Conservation (phyloP, 2,888 invertebrate genomes). For the Zeuzera pyrina region DNA sequence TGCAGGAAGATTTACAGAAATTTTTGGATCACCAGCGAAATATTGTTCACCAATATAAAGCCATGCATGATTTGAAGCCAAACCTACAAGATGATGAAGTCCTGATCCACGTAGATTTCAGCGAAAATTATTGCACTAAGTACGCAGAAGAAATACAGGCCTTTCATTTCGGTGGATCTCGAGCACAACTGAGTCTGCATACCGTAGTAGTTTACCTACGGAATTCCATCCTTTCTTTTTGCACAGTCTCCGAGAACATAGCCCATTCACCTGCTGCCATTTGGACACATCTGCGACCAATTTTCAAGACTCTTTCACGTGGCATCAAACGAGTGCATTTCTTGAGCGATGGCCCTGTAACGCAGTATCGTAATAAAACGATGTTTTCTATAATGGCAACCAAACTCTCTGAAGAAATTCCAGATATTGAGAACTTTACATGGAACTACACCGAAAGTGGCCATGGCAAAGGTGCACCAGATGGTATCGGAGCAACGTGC, state of each 20-base stretch:
- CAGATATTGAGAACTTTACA: slow-evolving; percentile 32
- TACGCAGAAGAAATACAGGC: slow-evolving; percentile 28
- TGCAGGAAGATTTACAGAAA: slow-evolving; percentile 18
- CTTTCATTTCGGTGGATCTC: slow-evolving; percentile 33
- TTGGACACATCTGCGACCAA: slow-evolving; percentile 33
- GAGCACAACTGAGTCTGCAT: slow-evolving; percentile 30
- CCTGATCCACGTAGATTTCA: slow-evolving; percentile 22
- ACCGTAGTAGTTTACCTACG: slow-evolving; percentile 29
- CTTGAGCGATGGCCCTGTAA: slow-evolving; percentile 31
- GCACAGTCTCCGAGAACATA: slow-evolving; percentile 24
- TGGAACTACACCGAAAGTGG: too few species aligned
- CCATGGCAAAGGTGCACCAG: too few species aligned
- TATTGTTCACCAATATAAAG: slow-evolving; percentile 14
- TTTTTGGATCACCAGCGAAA: slow-evolving; percentile 17
- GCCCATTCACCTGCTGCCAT: slow-evolving; percentile 31
- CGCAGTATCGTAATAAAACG: slow-evolving; percentile 25
- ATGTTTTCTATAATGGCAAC: slow-evolving; percentile 30
- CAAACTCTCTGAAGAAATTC: slow-evolving; percentile 13
- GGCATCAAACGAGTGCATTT: slow-evolving; percentile 24
- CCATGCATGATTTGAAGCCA: slow-evolving; percentile 11
- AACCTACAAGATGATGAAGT: slow-evolving; percentile 10
- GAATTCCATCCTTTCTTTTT: slow-evolving; percentile 14
- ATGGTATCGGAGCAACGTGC: slow-evolving; percentile 25
- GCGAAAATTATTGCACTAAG: slow-evolving; percentile 24
- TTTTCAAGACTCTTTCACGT: slow-evolving; percentile 15